Evolutionary conservation across 2,113 vertebrate genomes (phyloP).

Genomic region (Python bivittatus): DNA sequence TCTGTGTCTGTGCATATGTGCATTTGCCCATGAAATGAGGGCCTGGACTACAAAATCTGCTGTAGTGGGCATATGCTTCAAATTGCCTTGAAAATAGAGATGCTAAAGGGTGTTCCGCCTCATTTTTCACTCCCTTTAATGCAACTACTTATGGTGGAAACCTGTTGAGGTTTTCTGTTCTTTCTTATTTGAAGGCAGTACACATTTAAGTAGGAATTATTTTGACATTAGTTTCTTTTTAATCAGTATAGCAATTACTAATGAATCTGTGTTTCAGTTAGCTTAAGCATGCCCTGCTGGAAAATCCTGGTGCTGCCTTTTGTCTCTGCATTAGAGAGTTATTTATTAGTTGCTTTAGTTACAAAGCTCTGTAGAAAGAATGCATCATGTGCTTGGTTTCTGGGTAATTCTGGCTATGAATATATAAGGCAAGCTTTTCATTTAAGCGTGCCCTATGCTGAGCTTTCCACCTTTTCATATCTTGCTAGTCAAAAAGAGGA

Average conservation of each 20-base stretch:
- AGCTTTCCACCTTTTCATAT: background rate
- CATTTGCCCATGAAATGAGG: background rate
- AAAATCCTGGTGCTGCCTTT: background rate
- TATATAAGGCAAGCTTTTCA: background rate
- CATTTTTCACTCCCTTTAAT: background rate
- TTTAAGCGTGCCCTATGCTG: background rate
- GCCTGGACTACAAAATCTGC: background rate
- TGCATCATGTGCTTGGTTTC: background rate
- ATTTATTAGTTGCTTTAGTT: background rate
- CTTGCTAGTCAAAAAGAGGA: background rate
- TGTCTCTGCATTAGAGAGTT: background rate
- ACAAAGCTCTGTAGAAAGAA: background rate
- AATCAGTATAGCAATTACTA: background rate
- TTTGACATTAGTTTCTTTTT: background rate
- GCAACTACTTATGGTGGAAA: background rate
- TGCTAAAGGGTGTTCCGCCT: background rate
- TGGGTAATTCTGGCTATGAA: background rate
- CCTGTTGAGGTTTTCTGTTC: background rate
- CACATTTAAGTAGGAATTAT: background rate
- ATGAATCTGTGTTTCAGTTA: background rate
- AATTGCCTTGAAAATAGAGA: background rate
- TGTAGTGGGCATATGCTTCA: background rate
- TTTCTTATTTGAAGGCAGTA: background rate
- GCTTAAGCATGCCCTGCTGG: background rate
- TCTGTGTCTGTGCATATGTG: background rate